Conservation (phyloP, 2,797 vertebrate species). For the Choloepus didactylus region DNA sequence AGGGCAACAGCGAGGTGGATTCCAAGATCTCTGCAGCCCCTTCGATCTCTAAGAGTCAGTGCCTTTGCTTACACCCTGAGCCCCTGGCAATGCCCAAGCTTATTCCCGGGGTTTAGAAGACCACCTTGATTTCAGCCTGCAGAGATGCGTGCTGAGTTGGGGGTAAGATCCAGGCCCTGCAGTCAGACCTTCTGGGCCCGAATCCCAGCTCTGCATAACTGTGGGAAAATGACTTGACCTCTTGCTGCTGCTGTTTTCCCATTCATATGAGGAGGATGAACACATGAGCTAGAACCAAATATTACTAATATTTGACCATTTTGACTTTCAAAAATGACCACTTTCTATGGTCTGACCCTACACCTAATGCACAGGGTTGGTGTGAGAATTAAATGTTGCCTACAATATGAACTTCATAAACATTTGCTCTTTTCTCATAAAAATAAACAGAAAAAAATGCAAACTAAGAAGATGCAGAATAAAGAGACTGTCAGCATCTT, state of each 20-base stretch:
- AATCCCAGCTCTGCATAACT: neutral
- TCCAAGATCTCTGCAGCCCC: neutral
- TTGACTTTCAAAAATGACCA: constrained; percentile 26
- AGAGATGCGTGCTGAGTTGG: neutral
- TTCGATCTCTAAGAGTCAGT: neutral
- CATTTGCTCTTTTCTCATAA: neutral
- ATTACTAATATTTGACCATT: neutral
- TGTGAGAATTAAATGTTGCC: neutral
- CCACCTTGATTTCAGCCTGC: neutral
- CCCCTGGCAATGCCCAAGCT: neutral
- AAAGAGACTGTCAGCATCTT: neutral
- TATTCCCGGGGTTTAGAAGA: neutral
- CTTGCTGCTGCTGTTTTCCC: neutral
- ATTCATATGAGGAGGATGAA: neutral
- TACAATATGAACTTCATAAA: neutral
- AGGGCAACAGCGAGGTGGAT: accelerated
- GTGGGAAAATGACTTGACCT: neutral
- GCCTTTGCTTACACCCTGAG: neutral
- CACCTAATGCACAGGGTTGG: neutral
- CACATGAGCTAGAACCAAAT: neutral
- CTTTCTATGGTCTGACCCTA: neutral
- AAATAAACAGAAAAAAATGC: neutral
- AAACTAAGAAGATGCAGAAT: neutral
- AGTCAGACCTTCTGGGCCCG: neutral
- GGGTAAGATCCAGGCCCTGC: neutral